Conservation (phyloP, 2,113 vertebrate species). For the Stomatorhinus ivindoensis region DNA sequence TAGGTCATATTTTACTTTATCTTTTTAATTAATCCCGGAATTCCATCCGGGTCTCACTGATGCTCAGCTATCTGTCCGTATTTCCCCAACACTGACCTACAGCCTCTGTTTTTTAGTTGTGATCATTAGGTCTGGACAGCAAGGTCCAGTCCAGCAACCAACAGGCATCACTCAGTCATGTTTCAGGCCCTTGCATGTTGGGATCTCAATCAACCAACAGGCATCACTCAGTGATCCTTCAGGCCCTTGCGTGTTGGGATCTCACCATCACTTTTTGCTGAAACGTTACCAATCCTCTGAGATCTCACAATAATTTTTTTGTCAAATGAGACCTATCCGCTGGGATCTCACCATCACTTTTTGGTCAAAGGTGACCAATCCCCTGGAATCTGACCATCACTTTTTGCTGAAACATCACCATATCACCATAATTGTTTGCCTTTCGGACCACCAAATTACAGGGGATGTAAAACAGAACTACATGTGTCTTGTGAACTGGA, state of each 20-base stretch:
- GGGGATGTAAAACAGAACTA: neutral
- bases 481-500: neutral
- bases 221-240: neutral
- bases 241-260: neutral
- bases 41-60: neutral
- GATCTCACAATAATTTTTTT: neutral
- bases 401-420: neutral
- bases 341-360: neutral
- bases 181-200: neutral
- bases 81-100: neutral
- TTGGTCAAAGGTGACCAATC: neutral
- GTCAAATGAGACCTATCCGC: neutral
- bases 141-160: neutral
- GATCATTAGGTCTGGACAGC: neutral
- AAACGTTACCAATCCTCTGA: neutral
- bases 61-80: neutral
- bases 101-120: neutral
- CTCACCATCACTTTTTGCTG: neutral
- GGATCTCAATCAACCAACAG: neutral
- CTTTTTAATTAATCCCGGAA: neutral
- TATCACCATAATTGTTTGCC: neutral
- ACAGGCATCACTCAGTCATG: neutral
- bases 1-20: neutral
- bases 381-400: neutral
- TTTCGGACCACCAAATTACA: neutral